Base-by-base conservation (phyloP, 2,113 vertebrate genomes). In the Catharus bicknelli region DNA sequence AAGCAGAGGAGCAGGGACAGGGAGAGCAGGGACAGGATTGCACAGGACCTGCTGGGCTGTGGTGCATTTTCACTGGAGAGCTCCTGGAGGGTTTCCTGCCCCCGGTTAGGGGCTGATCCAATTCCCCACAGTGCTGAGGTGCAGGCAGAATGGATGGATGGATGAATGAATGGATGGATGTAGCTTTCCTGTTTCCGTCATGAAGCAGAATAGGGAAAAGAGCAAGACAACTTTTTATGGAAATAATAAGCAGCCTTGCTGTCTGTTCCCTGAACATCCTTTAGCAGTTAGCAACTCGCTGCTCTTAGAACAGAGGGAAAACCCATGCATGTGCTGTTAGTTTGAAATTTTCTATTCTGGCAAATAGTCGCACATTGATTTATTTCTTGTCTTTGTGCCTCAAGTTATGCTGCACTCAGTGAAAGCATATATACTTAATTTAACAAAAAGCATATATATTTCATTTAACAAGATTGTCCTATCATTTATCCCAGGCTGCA, bases 361-460 rank as follows among this genome's bases (percentile, higher is more conserved):
- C 48, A 89, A 54, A 78, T 10, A 82, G 66, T 77, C 63, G 26
- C 38, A 11, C 43, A 11, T 5, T 90, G 90, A 83, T 94, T 87
- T 62, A 83, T 93, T 90, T 90, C 77, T 87, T 64, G 38, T 78
- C 66, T 89, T 84, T 79, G 38, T 83, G 86, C 86, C 69, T 83
- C 47, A 19, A 89, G 74, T 92, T 82, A 47, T 19, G 30, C 66
- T 61, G 58, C 54, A 20, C 67, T 8, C 76, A 25, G 58, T 86
- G 83, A 79, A 94, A 91, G 29, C 75, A 50, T 50, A 64, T 75
- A 54, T 84, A 76, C 93, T 91, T 86, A 57, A 59, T 89, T 94
- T 80, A 79, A 83, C 51, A 58, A 51, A 74, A 75, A 83, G 48
- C 48, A 62, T 85, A 32, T 76, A 66, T 50, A 63, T 95, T 90